These are phyloP conservation scores for Brachionus sp. DNA, from an alignment of 1,140 invertebrate genomes.

Conservation along the genomic window DNA sequence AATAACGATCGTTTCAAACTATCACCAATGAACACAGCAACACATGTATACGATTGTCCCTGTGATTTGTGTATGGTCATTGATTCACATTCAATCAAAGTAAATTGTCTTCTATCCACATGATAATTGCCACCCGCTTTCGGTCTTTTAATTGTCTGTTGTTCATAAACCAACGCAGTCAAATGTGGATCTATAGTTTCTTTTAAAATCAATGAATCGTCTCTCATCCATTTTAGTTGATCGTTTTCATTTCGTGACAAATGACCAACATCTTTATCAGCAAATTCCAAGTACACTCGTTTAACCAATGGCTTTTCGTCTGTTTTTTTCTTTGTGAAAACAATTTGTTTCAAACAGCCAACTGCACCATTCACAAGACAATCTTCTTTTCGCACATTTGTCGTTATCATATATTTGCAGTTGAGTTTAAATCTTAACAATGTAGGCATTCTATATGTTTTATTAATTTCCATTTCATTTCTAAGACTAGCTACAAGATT, in stretches of 20 bases:
- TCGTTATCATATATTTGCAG: not conserved
- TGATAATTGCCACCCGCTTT: not conserved
- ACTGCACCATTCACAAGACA: not conserved
- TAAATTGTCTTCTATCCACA: not conserved
- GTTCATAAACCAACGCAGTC: not conserved
- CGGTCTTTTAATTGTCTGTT: not conserved
- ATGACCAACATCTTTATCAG: not conserved
- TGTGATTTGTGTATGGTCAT: constrained; percentile 34
- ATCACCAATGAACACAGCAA: not conserved
- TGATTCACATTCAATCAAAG: not conserved
- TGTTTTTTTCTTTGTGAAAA: not conserved
- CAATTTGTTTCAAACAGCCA: not conserved
- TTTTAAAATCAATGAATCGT: not conserved
- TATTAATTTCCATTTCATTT: not conserved
- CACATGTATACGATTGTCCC: not conserved
- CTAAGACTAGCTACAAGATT: not conserved
- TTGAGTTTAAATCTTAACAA: not conserved
- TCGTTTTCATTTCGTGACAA: not conserved
- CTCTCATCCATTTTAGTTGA: not conserved
- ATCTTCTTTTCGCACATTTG: not conserved
- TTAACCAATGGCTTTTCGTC: not conserved
- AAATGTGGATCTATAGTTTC: not conserved
- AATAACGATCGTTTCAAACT: not conserved
- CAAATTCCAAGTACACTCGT: not conserved
- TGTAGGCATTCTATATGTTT: not conserved